These are phyloP conservation scores for Patella caerulea DNA, from an alignment of 2,888 invertebrate species.

Conservation along the genomic window DNA sequence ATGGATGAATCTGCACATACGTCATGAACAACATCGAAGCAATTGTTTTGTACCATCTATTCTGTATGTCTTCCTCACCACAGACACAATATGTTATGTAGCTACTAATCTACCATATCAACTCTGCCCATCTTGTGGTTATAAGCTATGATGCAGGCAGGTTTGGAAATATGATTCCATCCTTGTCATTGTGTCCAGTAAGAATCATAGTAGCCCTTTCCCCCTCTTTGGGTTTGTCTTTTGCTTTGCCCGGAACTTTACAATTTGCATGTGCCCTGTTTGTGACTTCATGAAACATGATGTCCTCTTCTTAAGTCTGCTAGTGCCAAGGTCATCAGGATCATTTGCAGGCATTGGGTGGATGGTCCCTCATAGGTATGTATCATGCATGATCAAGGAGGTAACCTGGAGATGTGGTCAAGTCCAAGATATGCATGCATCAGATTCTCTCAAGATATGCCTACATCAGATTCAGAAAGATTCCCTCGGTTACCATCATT, in stretches of 20 bases:
- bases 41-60: slow-evolving; percentile 19
- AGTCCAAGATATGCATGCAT: no score
- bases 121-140: slow-evolving; percentile 22
- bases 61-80: slow-evolving; percentile 15
- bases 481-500: neutral
- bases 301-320: neutral
- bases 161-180: neutral
- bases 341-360: slow-evolving; percentile 1
- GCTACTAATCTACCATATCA: slow-evolving; percentile 11
- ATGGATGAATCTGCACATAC: neutral
- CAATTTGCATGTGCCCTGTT: slow-evolving; percentile 1
- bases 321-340: slow-evolving; percentile 4
- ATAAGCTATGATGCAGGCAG: slow-evolving; percentile 14
- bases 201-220: slow-evolving; percentile 13
- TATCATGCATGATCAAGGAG: neutral
- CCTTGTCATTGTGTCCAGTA: neutral
- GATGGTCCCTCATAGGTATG: slow-evolving; percentile 19
- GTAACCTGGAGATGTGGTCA: slow-evolving; percentile 10
- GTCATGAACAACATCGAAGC: slow-evolving; percentile 9
- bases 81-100: slow-evolving; percentile 18
- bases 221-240: neutral
- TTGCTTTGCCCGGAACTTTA: neutral
- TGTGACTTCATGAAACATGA: slow-evolving; percentile 8
- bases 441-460: no score
- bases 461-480: neutral